Percentiles rank a stretch among this genome's conserved stretches.
Evolutionary conservation across 2,113 vertebrate genomes (phyloP).

Genomic region (Anser cygnoides): DNA sequence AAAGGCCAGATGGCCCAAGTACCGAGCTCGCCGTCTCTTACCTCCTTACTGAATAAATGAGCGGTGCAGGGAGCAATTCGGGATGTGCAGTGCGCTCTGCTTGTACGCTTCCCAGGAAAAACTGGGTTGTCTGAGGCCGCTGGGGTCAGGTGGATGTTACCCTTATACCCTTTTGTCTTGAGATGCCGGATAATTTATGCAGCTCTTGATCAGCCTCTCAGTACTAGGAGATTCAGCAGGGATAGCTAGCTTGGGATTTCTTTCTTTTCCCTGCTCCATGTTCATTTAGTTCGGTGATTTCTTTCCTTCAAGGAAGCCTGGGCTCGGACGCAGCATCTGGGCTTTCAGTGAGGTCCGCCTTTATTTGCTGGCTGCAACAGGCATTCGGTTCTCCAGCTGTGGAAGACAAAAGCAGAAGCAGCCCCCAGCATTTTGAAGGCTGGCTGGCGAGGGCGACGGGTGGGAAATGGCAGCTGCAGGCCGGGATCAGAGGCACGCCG

Average conservation of each 20-base stretch:
- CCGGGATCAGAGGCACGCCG: neutral
- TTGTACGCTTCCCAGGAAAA: neutral
- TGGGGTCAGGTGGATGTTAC: neutral
- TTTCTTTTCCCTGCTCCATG: neutral
- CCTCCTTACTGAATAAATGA: slow-evolving; percentile 43
- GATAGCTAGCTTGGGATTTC: neutral
- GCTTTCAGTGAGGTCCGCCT: slow-evolving; percentile 48
- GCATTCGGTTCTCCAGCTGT: neutral
- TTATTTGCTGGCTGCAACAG: slow-evolving; percentile 1
- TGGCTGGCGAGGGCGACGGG: accelerated
- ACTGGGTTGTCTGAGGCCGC: neutral
- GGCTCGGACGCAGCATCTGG: slow-evolving; percentile 13
- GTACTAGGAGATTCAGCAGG: slow-evolving; percentile 32
- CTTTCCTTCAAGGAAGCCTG: slow-evolving; percentile 9
- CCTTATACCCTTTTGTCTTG: neutral
- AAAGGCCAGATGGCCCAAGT: slow-evolving; percentile 6
- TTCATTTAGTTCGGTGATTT: slow-evolving; percentile 43
- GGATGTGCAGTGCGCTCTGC: neutral
- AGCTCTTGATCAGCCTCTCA: neutral
- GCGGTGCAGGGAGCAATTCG: neutral
- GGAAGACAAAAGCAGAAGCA: slow-evolving; percentile 19
- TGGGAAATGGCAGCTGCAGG: neutral
- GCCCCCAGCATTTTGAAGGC: neutral
- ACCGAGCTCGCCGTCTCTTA: neutral
- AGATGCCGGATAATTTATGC: neutral